Evolutionary conservation across 92 coral and sea anemone genomes (phyloP), one percentile per base, ranked within the genome.

Genomic region (Diadumene lineata): DNA sequence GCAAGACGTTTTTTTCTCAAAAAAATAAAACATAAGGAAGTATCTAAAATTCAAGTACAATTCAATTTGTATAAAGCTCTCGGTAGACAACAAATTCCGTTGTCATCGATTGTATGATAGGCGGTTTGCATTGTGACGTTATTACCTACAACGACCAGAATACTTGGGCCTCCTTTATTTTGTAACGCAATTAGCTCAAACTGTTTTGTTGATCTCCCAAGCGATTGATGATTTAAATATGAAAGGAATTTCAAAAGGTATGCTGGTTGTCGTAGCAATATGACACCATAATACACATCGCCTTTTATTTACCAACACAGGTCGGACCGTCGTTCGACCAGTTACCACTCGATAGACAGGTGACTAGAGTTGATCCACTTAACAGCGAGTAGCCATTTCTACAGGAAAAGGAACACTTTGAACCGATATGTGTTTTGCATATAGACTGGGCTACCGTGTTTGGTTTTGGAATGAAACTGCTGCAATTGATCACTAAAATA

Each of bases 261-360:
- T 38, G 7, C 48, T 38, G 6, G 6, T 38, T 38, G 6, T 38
- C 13, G 13, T 38, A 6, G 48, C 13, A 38, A 38, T 38, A 4
- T 38, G 7, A 4, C 7, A 38, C 13, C 48, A 4, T 38, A 38
- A n/a, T 38, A 38, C 48, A 13, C 6, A 38, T 38, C 48, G 48
- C 48, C 13, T 38, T 38, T 38, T 4, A 38, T 38, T 1, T 43
- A 83, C 88, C 88, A 70, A 70, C 28, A n/a, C 88, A 83, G 31
- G 44, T 34, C 22, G 80, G 79, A 1, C 26, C 58, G n/a, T 65
- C 55, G 46, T 71, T 78, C 64, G 79, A 70, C 88, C 88, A 83
- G 0, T 29, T 64, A 1, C 84, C 88, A 43, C 64, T 28, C 19
- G 13, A 34, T 43, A 61, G 75, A 43, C 88, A 83, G 0, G 66